phyloP scores from a whole-genome alignment of 2,113 vertebrate genomes.

The Oenanthe oenanthe region DNA sequence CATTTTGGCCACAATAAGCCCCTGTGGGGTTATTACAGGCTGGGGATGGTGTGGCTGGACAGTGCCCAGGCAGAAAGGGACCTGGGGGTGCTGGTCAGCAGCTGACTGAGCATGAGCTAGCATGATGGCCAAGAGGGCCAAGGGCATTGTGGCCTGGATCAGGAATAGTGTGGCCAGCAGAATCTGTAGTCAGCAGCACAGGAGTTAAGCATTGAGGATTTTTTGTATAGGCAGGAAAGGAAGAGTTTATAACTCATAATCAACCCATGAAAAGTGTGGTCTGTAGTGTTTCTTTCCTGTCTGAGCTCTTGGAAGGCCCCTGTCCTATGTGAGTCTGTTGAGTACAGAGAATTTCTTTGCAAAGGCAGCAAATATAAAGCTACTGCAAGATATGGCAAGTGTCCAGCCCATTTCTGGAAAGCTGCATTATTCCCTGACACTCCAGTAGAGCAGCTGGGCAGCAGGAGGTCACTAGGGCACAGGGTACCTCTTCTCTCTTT shows the following conservation, averaged over 20 bases:
- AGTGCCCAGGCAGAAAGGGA: too few relatives aligned
- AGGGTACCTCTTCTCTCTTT: neutral
- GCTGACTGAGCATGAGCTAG: too few relatives aligned
- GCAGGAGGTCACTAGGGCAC: neutral
- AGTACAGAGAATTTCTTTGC: constrained; percentile 54
- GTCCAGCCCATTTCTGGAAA: constrained; percentile 33
- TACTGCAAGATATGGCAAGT: neutral
- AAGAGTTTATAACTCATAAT: neutral
- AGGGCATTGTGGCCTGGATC: too few relatives aligned
- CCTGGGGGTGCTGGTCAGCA: too few relatives aligned
- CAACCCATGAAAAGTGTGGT: neutral
- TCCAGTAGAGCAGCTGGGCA: neutral
- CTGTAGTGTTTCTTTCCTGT: constrained; percentile 21
- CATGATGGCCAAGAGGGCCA: too few relatives aligned
- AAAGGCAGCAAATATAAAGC: constrained; percentile 46
- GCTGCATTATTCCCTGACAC: neutral
- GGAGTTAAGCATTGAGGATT: neutral
- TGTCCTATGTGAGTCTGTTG: neutral
- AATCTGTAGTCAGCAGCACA: neutral
- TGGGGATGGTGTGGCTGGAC: too few relatives aligned
- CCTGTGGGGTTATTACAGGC: too few relatives aligned
- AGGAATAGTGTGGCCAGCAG: too few relatives aligned
- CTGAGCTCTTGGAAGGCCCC: constrained; percentile 25
- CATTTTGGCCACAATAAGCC: neutral
- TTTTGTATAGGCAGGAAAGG: neutral